These are phyloP conservation scores for Apteryx owenii DNA, from an alignment of 2,113 vertebrate genomes.

Conservation along the genomic window DNA sequence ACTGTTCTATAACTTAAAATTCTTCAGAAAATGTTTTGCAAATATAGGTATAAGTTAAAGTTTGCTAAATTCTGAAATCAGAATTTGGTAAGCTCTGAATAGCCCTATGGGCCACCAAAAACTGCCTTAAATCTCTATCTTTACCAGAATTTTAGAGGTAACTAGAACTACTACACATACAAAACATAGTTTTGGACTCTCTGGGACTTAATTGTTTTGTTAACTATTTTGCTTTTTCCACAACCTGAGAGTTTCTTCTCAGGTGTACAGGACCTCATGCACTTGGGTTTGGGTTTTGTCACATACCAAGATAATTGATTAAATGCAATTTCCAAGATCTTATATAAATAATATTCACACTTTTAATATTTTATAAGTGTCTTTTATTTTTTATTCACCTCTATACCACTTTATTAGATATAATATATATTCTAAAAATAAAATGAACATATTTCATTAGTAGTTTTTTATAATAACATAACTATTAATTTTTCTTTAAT, in stretches of 20 bases:
- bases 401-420: background rate
- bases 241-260: background rate
- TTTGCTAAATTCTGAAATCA: background rate
- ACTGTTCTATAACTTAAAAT: background rate
- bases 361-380: background rate
- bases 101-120: fast-evolving
- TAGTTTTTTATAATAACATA: background rate
- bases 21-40: background rate
- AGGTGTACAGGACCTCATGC: background rate
- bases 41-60: fast-evolving
- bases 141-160: background rate
- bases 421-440: background rate
- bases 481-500: background rate
- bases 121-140: background rate
- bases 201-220: background rate
- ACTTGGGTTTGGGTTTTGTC: background rate
- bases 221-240: background rate
- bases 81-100: background rate
- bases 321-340: background rate
- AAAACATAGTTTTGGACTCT: background rate
- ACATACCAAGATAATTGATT: background rate
- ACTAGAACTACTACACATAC: background rate
- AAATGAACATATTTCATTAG: background rate
- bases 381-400: background rate
- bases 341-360: background rate